These are phyloP conservation scores for Chlamydotis undulata DNA, from an alignment of 2,113 vertebrate genomes.

Conservation along the genomic window DNA sequence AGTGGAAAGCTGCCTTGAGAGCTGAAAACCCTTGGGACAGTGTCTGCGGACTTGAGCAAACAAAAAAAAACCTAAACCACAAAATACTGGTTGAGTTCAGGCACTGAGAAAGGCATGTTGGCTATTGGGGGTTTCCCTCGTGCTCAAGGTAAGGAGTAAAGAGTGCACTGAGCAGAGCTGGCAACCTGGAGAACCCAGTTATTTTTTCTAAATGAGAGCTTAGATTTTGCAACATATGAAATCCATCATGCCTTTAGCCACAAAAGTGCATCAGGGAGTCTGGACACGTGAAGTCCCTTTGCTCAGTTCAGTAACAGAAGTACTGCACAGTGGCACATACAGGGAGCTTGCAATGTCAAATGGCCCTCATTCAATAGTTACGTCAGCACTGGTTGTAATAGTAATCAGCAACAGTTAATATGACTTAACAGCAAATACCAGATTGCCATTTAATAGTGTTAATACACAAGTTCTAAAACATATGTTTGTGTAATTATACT, in stretches of 20 bases:
- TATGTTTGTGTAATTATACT: neutral
- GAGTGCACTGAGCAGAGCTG: neutral
- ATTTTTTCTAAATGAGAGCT: neutral
- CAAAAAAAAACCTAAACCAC: neutral
- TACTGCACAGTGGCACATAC: neutral
- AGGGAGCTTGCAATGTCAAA: neutral
- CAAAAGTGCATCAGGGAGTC: neutral
- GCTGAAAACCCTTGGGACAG: neutral
- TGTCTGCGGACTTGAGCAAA: neutral
- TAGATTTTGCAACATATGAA: neutral
- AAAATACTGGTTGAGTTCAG: neutral
- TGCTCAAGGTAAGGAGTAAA: neutral
- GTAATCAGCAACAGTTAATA: conserved; percentile 27
- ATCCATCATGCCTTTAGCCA: neutral
- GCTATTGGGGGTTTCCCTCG: neutral
- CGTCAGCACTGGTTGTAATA: conserved; percentile 7
- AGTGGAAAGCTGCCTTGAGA: neutral
- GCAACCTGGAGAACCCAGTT: neutral
- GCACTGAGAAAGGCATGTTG: neutral
- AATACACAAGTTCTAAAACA: neutral
- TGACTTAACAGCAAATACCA: conserved; percentile 6
- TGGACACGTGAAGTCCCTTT: neutral
- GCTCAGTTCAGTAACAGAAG: neutral
- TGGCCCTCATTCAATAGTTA: neutral
- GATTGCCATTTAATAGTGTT: neutral